Evolutionary conservation across 1,140 invertebrate genomes (phyloP).

Genomic region (Agrilus planipennis): DNA sequence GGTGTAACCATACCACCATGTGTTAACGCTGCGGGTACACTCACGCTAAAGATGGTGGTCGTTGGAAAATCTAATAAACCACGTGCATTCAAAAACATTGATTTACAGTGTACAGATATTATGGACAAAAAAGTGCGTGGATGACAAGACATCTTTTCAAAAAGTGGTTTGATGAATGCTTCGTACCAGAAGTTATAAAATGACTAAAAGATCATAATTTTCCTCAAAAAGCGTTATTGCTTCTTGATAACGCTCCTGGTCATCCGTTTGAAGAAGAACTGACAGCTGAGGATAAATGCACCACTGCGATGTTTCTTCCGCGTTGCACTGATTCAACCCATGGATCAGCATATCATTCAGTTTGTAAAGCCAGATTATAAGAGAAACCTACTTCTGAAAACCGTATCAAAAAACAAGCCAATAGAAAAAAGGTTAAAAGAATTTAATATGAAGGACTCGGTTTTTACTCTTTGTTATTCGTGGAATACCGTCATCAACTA

Average conservation of each 20-base stretch:
- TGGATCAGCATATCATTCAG: slow-evolving; percentile 30
- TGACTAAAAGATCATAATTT: slow-evolving; percentile 16
- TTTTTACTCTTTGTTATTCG: slow-evolving; percentile 13
- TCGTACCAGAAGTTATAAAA: slow-evolving; percentile 17
- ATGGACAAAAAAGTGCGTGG: slow-evolving; percentile 31
- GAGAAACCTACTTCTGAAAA: slow-evolving; percentile 14
- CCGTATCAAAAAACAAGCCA: slow-evolving; percentile 8
- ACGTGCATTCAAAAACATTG: slow-evolving; percentile 27
- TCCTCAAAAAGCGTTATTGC: slow-evolving; percentile 28
- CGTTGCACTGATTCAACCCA: slow-evolving; percentile 29
- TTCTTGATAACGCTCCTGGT: slow-evolving; percentile 32
- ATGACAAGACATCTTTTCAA: slow-evolving; percentile 26
- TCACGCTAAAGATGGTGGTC: slow-evolving; percentile 28
- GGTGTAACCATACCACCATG: slow-evolving; percentile 29
- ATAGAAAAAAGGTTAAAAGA: slow-evolving; percentile 13
- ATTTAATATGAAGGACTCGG: slow-evolving; percentile 16
- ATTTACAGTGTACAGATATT: too few relatives aligned
- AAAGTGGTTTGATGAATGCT: slow-evolving; percentile 27
- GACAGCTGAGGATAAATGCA: slow-evolving; percentile 29
- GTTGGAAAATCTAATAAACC: slow-evolving; percentile 32
- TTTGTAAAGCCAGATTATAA: slow-evolving; percentile 18
- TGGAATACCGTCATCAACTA: slow-evolving; percentile 12
- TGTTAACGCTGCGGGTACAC: slow-evolving; percentile 24
- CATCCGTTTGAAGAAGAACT: slow-evolving; percentile 31
- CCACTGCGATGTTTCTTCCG: slow-evolving; percentile 32